Evolutionary conservation across 1,140 invertebrate genomes (phyloP), one percentile per base, ranked within the genome.

Genomic region (Monochamus saltuarius): DNA sequence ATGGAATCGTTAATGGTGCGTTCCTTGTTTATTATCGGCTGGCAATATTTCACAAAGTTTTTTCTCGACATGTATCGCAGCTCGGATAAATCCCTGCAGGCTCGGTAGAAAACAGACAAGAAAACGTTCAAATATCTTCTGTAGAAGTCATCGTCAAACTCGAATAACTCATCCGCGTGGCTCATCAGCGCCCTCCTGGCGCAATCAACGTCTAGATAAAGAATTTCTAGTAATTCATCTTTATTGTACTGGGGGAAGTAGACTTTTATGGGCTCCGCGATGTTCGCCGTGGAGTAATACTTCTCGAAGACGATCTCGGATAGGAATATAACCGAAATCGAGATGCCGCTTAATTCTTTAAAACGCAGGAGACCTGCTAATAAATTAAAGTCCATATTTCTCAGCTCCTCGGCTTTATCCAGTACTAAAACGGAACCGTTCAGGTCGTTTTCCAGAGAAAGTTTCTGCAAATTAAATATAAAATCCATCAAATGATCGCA

Each of bases 181-280:
- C 69, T 49, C 9, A 55, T 35, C 8, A 75, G 52, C n/a, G 59
- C 42, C 10, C 60, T 29, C 42, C 57, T 60, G 9, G 47, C 62
- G 9, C 72, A 65, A 0, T 69, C 64, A 22, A 80, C 80, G 40
- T 81, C 72, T 0, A 79, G 73, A 38, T 79, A 79, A 67, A 95
- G 81, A 61, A 96, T 90, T 70, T 87, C 80, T n/a, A 81, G 73
- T 0, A 93, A 75, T 72, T 94, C 89, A 9, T 89, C 85, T 79
- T 86, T 88, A 11, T 79, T 87, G 70, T 95, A 96, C 67, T 94
- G 91, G 0, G 89, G 83, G 76, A 94, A 92, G 73, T 88, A 82
- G 10, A 95, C 67, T 57, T 85, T 84, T 22, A 92, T 83, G 0
- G 91, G 88, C 61, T 91, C 87, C n/a, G 80, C 75, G 3, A 86